phyloP scores from a whole-genome alignment of 2,888 invertebrate species.

The Mythimna albipuncta region DNA sequence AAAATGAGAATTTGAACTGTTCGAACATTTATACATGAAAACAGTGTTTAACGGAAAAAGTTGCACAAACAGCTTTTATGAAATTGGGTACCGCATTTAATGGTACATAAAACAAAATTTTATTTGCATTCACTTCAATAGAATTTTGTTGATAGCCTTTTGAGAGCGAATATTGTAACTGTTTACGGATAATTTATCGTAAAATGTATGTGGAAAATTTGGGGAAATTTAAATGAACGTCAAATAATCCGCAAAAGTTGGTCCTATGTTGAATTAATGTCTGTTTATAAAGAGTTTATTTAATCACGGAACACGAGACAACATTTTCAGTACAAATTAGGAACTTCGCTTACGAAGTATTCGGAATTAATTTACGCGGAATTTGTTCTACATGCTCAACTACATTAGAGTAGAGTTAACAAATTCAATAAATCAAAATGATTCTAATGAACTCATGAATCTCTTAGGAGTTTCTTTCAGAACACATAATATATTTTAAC shows the following conservation, averaged over 20 bases:
- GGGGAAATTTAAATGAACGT: constrained; percentile 23
- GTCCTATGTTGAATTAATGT: constrained; percentile 42
- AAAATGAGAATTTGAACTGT: constrained; percentile 1
- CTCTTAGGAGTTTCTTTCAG: constrained; percentile 10
- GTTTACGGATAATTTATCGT: constrained; percentile 17
- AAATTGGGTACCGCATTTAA: constrained; percentile 39
- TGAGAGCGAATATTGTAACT: constrained; percentile 25
- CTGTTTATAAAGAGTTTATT: constrained; percentile 47
- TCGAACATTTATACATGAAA: not conserved
- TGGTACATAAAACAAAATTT: constrained; percentile 36
- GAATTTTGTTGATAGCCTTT: constrained; percentile 41
- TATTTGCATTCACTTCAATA: constrained; percentile 37
- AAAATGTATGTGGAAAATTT: constrained; percentile 18
- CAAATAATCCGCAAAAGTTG: constrained; percentile 41
- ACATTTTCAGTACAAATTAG: constrained; percentile 48
- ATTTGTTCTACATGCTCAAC: constrained; percentile 35
- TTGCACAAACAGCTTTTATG: not conserved
- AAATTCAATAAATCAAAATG: constrained; percentile 41
- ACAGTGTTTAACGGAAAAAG: not conserved
- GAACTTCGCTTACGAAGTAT: constrained; percentile 47
- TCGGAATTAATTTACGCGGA: constrained; percentile 44
- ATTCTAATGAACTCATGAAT: constrained; percentile 35
- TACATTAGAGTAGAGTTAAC: constrained; percentile 17
- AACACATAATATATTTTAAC: constrained; percentile 20
- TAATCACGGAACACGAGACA: constrained; percentile 42